Evolutionary conservation across 2,797 vertebrate genomes (phyloP).

Genomic region (Syndactyla subalaris): DNA sequence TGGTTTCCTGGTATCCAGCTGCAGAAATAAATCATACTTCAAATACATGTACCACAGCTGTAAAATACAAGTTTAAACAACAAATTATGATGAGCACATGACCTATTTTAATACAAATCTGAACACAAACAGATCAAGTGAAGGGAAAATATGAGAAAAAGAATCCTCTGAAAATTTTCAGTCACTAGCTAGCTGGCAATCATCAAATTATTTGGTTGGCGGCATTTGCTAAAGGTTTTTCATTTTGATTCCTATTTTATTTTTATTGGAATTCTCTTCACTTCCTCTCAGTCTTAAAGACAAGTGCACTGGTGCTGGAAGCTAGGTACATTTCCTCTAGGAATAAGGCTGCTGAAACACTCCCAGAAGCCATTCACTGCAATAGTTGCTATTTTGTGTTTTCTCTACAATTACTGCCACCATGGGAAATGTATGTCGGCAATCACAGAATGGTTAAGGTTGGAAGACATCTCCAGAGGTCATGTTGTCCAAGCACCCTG

Average conservation of each 20-base stretch:
- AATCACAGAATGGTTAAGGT: not conserved
- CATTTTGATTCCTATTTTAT: not conserved
- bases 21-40: constrained; percentile 64
- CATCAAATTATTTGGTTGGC: not conserved
- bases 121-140: constrained; percentile 1
- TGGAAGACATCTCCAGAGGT: not conserved
- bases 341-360: not conserved
- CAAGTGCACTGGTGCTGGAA: not conserved
- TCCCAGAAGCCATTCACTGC: not conserved
- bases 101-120: not conserved
- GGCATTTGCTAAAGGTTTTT: not conserved
- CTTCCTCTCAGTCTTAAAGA: not conserved
- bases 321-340: not conserved
- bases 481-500: not conserved
- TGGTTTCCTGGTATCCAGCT: constrained; percentile 52
- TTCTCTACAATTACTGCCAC: not conserved
- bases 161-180: not conserved
- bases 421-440: not conserved
- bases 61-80: constrained; percentile 21
- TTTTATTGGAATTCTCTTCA: not conserved
- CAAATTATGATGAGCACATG: not conserved
- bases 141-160: not conserved
- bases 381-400: not conserved
- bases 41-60: not conserved
- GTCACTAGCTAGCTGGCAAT: not conserved